These are phyloP conservation scores for Podotricha telesiphe DNA, from an alignment of 2,888 invertebrate genomes.

Conservation along the genomic window DNA sequence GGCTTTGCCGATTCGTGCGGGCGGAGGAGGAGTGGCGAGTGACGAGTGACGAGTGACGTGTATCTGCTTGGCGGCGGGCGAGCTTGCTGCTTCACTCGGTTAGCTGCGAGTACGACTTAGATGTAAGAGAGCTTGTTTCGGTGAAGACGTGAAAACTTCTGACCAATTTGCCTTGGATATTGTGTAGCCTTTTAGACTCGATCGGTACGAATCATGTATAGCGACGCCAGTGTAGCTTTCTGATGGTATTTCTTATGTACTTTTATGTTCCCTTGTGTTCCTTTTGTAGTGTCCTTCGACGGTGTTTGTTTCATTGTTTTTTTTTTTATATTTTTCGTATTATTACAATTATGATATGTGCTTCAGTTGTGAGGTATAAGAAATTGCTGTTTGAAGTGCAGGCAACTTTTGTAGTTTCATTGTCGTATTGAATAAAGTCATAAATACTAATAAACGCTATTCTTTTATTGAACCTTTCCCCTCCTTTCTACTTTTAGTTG, in stretches of 20 bases:
- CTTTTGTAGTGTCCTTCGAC: conserved; percentile 78
- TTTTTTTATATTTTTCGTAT: conserved; percentile 75
- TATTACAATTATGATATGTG: conserved; percentile 55
- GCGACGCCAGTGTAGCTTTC: conserved; percentile 77
- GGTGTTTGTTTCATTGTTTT: conserved; percentile 68
- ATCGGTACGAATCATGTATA: conserved; percentile 80
- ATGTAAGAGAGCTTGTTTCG: conserved; percentile 79
- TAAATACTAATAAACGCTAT: conserved; percentile 72
- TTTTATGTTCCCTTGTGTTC: conserved; percentile 68
- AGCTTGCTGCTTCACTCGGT: conserved; percentile 71
- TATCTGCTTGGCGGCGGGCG: conserved; percentile 63
- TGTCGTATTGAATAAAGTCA: conserved; percentile 84
- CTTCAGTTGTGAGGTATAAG: conserved; percentile 80
- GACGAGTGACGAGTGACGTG: conserved; percentile 47
- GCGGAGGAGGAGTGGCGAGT: conserved; percentile 30
- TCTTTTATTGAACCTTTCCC: conserved; percentile 49
- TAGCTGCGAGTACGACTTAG: conserved; percentile 71
- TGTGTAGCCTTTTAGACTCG: conserved; percentile 81
- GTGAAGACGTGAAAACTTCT: conserved; percentile 76
- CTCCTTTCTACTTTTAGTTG: background rate
- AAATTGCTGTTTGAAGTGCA: conserved; percentile 81
- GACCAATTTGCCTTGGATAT: conserved; percentile 84
- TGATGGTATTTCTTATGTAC: conserved; percentile 59
- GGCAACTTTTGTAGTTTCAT: conserved; percentile 84
- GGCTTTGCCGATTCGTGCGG: conserved; percentile 11